phyloP scores from a whole-genome alignment of 1,140 invertebrate genomes.

The Cryptotermes secundus region DNA sequence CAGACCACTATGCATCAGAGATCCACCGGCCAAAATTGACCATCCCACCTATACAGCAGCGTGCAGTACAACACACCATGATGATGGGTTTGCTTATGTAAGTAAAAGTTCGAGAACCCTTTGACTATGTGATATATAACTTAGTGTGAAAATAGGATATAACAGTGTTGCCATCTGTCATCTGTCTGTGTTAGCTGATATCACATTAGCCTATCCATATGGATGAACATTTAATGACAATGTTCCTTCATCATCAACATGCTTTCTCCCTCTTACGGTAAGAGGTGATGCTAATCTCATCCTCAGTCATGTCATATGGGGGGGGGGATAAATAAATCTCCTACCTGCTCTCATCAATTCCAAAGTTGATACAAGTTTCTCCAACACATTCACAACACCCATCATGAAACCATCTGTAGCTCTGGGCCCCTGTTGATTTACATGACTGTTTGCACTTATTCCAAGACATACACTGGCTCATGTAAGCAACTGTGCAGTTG shows the following conservation, averaged over 20 bases:
- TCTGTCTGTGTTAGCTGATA: no score
- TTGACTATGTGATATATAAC: no score
- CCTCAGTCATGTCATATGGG: no score
- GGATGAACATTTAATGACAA: background rate
- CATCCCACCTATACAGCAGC: no score
- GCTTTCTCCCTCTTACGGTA: background rate
- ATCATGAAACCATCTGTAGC: slow-evolving; percentile 91
- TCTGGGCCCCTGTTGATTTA: slow-evolving; percentile 70
- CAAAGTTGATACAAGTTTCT: slow-evolving; percentile 86
- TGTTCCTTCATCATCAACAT: background rate
- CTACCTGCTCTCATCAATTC: slow-evolving; percentile 82
- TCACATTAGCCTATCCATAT: no score
- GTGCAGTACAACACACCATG: no score
- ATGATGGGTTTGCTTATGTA: no score
- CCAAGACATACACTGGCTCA: slow-evolving; percentile 86
- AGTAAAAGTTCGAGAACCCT: no score
- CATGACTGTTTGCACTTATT: slow-evolving; percentile 82
- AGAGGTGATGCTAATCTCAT: background rate
- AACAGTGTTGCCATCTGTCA: no score
- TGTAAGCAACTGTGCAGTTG: slow-evolving; percentile 92
- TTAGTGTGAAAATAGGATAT: no score
- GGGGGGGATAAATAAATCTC: background rate
- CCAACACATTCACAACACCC: slow-evolving; percentile 95
- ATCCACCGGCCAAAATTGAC: no score
- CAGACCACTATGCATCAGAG: no score